Conservation (phyloP, 2,888 invertebrate species). For the Phasia obesa region DNA sequence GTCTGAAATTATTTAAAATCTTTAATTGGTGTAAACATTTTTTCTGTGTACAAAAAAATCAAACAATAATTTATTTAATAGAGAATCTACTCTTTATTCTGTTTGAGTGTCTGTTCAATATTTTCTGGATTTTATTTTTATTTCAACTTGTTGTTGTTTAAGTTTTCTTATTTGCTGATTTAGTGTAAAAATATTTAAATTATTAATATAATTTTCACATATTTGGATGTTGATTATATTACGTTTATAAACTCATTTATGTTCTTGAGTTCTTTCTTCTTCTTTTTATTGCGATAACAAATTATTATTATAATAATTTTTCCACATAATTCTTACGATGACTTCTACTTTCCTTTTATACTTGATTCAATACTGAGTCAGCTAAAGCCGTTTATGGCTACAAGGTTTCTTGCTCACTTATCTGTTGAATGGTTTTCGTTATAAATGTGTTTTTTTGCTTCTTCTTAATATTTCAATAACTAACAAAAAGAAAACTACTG, state of each 20-base stretch:
- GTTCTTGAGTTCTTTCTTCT: background rate
- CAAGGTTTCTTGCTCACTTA: constrained; percentile 35
- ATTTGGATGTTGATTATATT: constrained; percentile 2
- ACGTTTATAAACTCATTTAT: constrained; percentile 20
- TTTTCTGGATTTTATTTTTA: background rate
- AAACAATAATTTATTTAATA: no score
- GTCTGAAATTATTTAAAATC: no score
- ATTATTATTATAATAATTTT: constrained; percentile 24
- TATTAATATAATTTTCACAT: constrained; percentile 11
- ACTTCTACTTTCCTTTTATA: constrained; percentile 38
- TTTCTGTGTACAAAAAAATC: no score
- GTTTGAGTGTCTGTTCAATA: background rate
- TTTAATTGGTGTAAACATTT: no score
- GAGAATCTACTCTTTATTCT: background rate
- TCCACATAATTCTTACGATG: constrained; percentile 27
- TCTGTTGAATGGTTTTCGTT: constrained; percentile 33
- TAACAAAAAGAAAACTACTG: background rate
- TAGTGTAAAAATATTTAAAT: constrained; percentile 1
- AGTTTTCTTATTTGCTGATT: background rate
- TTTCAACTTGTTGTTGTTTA: background rate
- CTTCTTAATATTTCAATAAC: background rate
- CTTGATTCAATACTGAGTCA: constrained; percentile 50
- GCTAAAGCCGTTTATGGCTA: constrained; percentile 17
- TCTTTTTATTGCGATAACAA: constrained; percentile 38
- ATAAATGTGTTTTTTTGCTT: background rate